Evolutionary conservation across 2,113 vertebrate genomes (phyloP).

Genomic region (Rynchops niger): DNA sequence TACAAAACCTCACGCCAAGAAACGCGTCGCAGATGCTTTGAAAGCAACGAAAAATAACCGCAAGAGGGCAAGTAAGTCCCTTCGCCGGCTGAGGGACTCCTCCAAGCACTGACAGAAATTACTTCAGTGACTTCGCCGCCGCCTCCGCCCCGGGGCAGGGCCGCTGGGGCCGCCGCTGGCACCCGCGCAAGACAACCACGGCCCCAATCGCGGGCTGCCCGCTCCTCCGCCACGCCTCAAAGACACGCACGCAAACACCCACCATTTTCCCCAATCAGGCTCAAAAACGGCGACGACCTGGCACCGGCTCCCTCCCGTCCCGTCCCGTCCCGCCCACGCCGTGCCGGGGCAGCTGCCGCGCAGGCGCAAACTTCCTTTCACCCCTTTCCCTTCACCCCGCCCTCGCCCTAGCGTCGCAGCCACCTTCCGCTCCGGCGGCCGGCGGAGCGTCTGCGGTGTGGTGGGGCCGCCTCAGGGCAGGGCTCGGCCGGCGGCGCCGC

Average conservation of each 20-base stretch:
- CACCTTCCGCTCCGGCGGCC: accelerated
- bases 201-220: not conserved
- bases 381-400: no score
- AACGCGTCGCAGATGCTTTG: accelerated
- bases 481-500: no score
- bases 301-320: accelerated
- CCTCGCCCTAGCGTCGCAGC: no score
- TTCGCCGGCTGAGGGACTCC: no score
- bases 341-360: not conserved
- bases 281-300: accelerated
- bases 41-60: accelerated
- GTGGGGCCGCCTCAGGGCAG: no score
- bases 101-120: accelerated
- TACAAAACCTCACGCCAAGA: not conserved
- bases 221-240: accelerated
- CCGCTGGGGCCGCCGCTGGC: no score
- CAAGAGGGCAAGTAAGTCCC: accelerated
- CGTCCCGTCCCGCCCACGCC: not conserved
- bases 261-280: accelerated
- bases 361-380: not conserved
- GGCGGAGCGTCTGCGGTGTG: accelerated
- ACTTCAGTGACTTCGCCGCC: accelerated
- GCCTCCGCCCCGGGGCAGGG: no score
- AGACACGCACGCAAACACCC: not conserved
- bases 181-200: no score